Conservation (phyloP, 2,113 vertebrate species). For the Bubo bubo region DNA sequence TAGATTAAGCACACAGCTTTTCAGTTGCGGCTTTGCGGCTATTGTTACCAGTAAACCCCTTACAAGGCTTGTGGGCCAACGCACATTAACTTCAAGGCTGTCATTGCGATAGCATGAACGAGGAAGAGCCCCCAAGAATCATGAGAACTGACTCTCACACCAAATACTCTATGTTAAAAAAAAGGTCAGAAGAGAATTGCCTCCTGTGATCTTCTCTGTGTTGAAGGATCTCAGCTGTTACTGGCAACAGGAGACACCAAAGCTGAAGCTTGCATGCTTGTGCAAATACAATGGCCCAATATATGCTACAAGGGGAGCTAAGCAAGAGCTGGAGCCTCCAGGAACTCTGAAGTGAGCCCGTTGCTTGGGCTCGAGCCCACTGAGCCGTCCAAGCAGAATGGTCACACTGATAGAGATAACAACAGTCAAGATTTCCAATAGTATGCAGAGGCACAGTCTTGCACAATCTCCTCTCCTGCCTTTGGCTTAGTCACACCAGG, state of each 20-base stretch:
- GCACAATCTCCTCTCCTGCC: background rate
- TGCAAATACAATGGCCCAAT: background rate
- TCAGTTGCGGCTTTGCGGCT: slow-evolving; percentile 20
- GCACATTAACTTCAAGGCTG: background rate
- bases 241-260: background rate
- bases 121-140: background rate
- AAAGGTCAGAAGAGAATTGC: background rate
- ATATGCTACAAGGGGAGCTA: background rate
- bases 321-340: background rate
- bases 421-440: background rate
- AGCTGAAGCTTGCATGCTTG: background rate
- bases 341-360: background rate
- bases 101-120: background rate
- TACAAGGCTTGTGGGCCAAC: background rate
- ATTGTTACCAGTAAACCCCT: slow-evolving; percentile 36
- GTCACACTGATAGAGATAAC: rapidly evolving
- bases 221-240: background rate
- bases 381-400: background rate
- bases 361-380: background rate
- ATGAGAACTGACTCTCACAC: background rate
- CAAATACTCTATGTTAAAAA: background rate
- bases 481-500: background rate
- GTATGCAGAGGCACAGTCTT: background rate
- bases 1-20: slow-evolving; percentile 33
- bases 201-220: background rate